Evolutionary conservation across 2,888 invertebrate genomes (phyloP), one percentile per base, ranked within the genome.

Genomic region (Oeneis ivallda): DNA sequence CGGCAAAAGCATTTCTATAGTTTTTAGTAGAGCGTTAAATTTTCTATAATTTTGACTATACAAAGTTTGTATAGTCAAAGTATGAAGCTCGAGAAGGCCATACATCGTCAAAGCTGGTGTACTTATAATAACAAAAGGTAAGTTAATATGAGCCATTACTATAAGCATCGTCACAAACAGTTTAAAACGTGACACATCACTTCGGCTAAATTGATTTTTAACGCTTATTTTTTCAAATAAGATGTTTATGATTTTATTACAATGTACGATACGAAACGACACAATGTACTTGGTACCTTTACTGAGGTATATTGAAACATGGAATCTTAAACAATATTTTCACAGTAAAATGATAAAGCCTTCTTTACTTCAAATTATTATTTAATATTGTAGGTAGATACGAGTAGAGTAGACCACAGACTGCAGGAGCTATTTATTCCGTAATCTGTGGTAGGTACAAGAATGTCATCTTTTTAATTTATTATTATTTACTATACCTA

Each of bases 111-210:
- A 43, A 15, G n/a, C 15, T 15, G 15, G 15, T 8, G 15, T 15
- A 7, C 8, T 15, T 8, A n/a, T n/a, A n/a, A n/a, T n/a, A 15
- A 45, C n/a, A 45, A 5, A 15, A 45, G 15, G 15, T 45, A 45
- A 15, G 26, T 26, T 37, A 37, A 37, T 37, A 37, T 34, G 37
- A 9, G 10, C 2, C 34, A 39, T 39, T 56, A 19, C 39, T 15
- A 7, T 13, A 8, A 34, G 52, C n/a, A 32, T 15, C 2, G n/a
- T 34, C n/a, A 41, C 11, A 11, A 56, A 7, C 54, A 19, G 13
- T 10, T 41, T 13, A 56, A 56, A 56, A 41, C 56, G 41, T 56
- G 56, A 41, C 41, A 19, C 49, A 11, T 50, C 19, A 37, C 49
- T 11, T 17, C 39, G 19, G 39, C 10, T 13, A 41, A 39, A 56